Percentiles rank a stretch among this genome's conserved stretches.
Conservation (phyloP, 1,140 invertebrate species). For the Cotesia typhae region DNA sequence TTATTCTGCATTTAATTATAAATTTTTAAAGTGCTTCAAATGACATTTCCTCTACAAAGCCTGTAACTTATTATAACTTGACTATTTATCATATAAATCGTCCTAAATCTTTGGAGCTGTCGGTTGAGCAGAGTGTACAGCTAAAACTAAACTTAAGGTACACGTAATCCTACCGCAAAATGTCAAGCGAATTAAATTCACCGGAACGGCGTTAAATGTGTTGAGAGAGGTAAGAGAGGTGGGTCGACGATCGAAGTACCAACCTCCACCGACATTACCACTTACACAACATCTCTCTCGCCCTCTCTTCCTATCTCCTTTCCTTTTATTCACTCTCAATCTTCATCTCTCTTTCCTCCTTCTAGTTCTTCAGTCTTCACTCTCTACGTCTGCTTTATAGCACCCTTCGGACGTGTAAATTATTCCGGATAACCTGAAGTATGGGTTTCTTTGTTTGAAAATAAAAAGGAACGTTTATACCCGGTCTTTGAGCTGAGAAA, state of each 20-base stretch:
- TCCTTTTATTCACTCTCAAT: neutral
- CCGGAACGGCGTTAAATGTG: constrained; percentile 34
- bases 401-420: constrained; percentile 25
- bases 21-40: too few relatives aligned
- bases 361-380: constrained; percentile 12
- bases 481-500: neutral
- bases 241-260: constrained; percentile 12
- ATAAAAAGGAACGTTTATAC: neutral
- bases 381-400: constrained; percentile 6
- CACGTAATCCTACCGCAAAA: constrained; percentile 33
- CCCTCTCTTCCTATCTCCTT: constrained; percentile 8
- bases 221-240: constrained; percentile 10
- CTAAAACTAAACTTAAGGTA: constrained; percentile 8
- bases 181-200: constrained; percentile 36
- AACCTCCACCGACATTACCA: constrained; percentile 9
- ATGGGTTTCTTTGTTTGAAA: neutral
- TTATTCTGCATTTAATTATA: too few relatives aligned
- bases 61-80: too few relatives aligned
- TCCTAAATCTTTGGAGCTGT: constrained; percentile 54
- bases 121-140: constrained; percentile 17
- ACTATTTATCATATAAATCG: constrained; percentile 39
- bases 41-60: too few relatives aligned
- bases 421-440: neutral
- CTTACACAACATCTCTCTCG: constrained; percentile 23
- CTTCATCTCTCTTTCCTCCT: constrained; percentile 27